Evolutionary conservation across 2,797 vertebrate species (phyloP).

Genomic region (Sebastes oblongus): DNA sequence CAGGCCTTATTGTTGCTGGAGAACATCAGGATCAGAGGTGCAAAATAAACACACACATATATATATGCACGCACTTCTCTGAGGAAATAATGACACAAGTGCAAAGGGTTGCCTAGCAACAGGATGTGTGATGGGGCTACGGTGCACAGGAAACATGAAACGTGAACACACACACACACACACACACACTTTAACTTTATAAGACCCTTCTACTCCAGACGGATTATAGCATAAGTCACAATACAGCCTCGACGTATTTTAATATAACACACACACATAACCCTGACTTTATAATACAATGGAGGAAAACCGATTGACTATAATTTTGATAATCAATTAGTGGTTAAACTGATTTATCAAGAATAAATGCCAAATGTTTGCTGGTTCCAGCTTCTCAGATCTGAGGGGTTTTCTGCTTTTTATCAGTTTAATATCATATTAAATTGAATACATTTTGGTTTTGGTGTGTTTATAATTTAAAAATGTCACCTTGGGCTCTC

Average conservation of each 20-base stretch:
- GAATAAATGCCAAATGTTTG: background rate
- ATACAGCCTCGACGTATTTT: background rate
- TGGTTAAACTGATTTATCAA: background rate
- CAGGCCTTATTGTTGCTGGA: slow-evolving; percentile 16
- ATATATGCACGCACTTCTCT: background rate
- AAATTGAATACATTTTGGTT: background rate
- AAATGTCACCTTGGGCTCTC: background rate
- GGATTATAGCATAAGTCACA: slow-evolving; percentile 15
- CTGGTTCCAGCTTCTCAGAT: background rate
- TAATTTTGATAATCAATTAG: background rate
- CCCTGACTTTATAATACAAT: background rate
- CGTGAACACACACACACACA: background rate
- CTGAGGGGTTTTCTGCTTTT: background rate
- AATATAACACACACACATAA: background rate
- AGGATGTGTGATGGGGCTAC: slow-evolving; percentile 51
- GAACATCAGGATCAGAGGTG: slow-evolving; percentile 36
- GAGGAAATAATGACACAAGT: slow-evolving; percentile 54
- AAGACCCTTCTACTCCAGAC: background rate
- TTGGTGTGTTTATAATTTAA: background rate
- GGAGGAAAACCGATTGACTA: background rate
- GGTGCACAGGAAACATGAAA: slow-evolving; percentile 18
- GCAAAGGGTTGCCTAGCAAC: slow-evolving; percentile 80
- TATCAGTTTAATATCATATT: background rate
- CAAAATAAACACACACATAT: slow-evolving; percentile 10
- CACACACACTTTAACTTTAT: slow-evolving; percentile 11